Percentiles rank a stretch among this genome's conserved stretches.
phyloP scores from a whole-genome alignment of 2,797 vertebrate species.

The Darevskia mixta region DNA sequence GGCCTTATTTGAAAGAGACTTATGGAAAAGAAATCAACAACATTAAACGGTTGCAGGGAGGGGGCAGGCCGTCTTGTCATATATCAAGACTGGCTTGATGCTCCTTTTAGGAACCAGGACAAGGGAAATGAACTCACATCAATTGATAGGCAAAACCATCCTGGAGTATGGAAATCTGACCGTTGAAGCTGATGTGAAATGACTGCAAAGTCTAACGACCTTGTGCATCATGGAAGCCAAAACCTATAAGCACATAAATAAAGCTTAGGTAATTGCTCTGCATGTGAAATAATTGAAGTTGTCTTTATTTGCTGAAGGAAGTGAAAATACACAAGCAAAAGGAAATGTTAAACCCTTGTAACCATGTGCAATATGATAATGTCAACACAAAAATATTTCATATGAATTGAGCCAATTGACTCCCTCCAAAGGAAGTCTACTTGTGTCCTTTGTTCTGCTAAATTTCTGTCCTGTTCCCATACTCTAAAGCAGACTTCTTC shows the following conservation, averaged over 20 bases:
- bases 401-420: background rate
- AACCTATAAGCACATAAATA: background rate
- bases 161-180: background rate
- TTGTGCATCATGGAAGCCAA: background rate
- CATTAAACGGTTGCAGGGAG: background rate
- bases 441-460: background rate
- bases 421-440: background rate
- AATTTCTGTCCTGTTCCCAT: background rate
- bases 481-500: too few relatives aligned
- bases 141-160: background rate
- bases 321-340: background rate
- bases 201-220: background rate
- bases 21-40: slow-evolving; percentile 22
- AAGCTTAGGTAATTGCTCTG: background rate
- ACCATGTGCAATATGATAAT: background rate
- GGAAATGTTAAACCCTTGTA: background rate
- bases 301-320: background rate
- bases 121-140: background rate
- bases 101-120: background rate
- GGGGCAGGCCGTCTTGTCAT: background rate
- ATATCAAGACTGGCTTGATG: background rate
- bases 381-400: background rate
- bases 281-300: background rate
- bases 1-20: slow-evolving; percentile 47
- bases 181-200: background rate